Base-by-base conservation (phyloP, 2,888 invertebrate genomes). In the Chelonus formosanus region DNA sequence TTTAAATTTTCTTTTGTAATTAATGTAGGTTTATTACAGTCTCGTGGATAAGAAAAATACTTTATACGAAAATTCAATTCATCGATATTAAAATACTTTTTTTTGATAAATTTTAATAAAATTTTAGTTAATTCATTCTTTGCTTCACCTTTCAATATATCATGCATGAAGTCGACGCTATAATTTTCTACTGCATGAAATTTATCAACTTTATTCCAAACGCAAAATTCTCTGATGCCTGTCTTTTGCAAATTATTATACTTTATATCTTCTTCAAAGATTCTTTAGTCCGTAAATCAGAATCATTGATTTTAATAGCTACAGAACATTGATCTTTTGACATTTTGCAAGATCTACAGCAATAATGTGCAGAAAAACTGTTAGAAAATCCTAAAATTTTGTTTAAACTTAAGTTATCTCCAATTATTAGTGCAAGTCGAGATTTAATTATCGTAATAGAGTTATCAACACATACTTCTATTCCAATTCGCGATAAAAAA, bases 361-460 rank as follows among this genome's bases (percentile, higher is more conserved):
- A 58, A 8, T 32, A 34, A 0, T 4, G 8, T 3, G 58, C 5
- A 36, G 31, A 34, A 6, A 47, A 58, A 5, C 31, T 45, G 7
- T 58, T 34, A 31, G n/a, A 34, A 34, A 58, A 58, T 35, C 47
- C 58, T 20, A 47, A 36, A 8, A 58, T 44, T 4, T 31, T 34
- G 5, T 58, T 7, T 20, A 57, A 32, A 34, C 58, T 32, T 7
- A 58, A 35, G 45, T 58, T 58, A 35, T 58, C 58, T 8, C 58
- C 58, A 31, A 32, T 7, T 20, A 58, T 58, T 8, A 34, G 4
- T 7, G 32, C 45, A 32, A 58, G 32, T n/a, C 32, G 8, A 35
- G 45, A 58, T 45, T 34, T 45, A n/a, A n/a, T n/a, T 45, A 58
- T 45, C 32, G 6, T 58, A 10, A 31, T 58, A 43, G 32, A n/a